A percentile compares a stretch with the other conserved stretches of the same genome.
These are phyloP conservation scores for Coreoperca whiteheadi DNA, from an alignment of 2,113 vertebrate species.

Conservation along the genomic window DNA sequence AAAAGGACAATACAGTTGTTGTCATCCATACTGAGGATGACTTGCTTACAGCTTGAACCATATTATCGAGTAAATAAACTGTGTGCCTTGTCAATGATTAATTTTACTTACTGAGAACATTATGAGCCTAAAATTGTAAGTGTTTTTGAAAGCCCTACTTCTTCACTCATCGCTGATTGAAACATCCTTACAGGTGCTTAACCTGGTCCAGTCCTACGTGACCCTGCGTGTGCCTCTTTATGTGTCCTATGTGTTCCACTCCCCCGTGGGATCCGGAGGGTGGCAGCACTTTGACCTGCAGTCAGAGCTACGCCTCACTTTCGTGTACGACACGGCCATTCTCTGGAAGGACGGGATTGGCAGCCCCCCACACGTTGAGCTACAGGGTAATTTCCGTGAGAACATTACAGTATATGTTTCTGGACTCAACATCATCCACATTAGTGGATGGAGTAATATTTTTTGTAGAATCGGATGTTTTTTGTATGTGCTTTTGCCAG, in stretches of 20 bases:
- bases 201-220: conserved; percentile 95
- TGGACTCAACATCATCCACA: background rate
- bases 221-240: conserved; percentile 93
- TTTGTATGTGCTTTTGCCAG: conserved; percentile 71
- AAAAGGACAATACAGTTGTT: conserved; percentile 21
- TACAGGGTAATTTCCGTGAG: conserved; percentile 85
- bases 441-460: too few relatives aligned
- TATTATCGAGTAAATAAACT: background rate
- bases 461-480: background rate
- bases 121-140: background rate
- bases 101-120: background rate
- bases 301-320: conserved; percentile 93
- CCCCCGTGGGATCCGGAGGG: conserved; percentile 88
- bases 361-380: conserved; percentile 92
- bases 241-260: conserved; percentile 95
- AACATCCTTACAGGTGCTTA: conserved; percentile 87
- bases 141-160: background rate
- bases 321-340: conserved; percentile 98
- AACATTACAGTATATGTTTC: background rate
- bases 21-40: background rate
- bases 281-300: conserved; percentile 98
- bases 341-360: conserved; percentile 94
- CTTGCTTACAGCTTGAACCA: background rate
- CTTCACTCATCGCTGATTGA: background rate
- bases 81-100: background rate